Evolutionary conservation across 2,797 vertebrate genomes (phyloP).

Genomic region (Smutsia gigantea): DNA sequence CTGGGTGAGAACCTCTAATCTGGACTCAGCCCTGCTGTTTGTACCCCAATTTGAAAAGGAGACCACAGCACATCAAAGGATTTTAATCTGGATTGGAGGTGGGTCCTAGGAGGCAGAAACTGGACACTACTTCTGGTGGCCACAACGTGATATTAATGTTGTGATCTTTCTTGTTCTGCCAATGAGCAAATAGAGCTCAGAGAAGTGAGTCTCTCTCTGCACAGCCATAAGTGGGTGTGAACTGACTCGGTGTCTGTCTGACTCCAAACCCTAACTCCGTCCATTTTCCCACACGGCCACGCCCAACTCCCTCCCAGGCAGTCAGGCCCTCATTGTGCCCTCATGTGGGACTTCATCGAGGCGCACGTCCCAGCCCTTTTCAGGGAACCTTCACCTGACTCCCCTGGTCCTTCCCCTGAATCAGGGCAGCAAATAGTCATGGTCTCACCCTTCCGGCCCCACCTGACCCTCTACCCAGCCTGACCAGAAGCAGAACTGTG

Average conservation of each 20-base stretch:
- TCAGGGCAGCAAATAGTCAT: not conserved
- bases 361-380: no score
- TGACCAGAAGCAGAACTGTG: not conserved
- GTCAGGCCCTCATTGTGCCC: not conserved
- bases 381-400: no score
- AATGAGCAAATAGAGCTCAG: not conserved
- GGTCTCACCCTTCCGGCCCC: no score
- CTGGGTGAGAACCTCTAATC: not conserved
- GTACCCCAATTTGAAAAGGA: not conserved
- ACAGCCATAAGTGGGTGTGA: accelerated
- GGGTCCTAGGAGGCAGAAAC: not conserved
- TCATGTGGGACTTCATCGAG: no score
- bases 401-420: no score
- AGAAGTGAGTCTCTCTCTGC: not conserved
- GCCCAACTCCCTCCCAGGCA: not conserved
- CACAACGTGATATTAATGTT: not conserved
- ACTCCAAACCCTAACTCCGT: not conserved
- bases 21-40: not conserved
- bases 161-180: not conserved
- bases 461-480: not conserved
- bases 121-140: not conserved
- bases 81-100: not conserved
- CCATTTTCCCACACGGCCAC: accelerated
- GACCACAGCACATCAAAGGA: accelerated
- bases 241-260: not conserved